Evolutionary conservation across 2,113 vertebrate species (phyloP), one percentile per base, ranked within the genome.

Genomic region (Rhynchomys soricoides): DNA sequence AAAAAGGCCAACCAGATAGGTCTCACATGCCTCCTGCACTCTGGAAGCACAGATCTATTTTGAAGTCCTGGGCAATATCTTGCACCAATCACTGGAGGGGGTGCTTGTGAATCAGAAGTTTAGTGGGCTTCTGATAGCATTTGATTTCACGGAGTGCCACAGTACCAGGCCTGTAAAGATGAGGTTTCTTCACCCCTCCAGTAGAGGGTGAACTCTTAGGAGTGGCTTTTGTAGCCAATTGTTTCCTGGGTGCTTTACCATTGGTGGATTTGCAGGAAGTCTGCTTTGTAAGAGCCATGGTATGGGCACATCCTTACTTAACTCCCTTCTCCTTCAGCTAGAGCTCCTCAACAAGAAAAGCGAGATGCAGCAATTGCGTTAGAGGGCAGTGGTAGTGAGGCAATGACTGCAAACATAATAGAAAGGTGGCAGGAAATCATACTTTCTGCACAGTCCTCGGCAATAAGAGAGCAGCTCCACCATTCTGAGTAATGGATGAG

Each of bases 31-130:
- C 13, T 10, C 66, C 31, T 68, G 66, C 6, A 85, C 98, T 99
- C 97, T 99, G 99, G 97, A 99, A 99, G 98, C 98, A 98, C 98
- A 99, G 98, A 92, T 99, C 99, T 98, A 99, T 99, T 97, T 99
- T 99, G 98, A 99, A 99, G 97, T 99, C 99, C 99, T 99, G 98
- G 98, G 99, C 99, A 97, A 99, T 99, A 98, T 99, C 99, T 97
- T 98, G 98, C 97, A 99, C 99, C 98, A 99, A 98, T 77, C 98
- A 99, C 96, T 99, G 98, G 98, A 99, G 99, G 71, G 98, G 98
- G 73, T 99, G 98, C 78, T 99, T 99, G 98, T 98, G 99, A 96
- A 99, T 99, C 98, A 99, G 97, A 97, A 99, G 98, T 98, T 99
- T 99, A 2, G 99, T 99, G 40, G 99, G 99, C 98, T 99, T 99